phyloP scores from a whole-genome alignment of 2,797 vertebrate species.

The Micropoecilia bifurca region DNA sequence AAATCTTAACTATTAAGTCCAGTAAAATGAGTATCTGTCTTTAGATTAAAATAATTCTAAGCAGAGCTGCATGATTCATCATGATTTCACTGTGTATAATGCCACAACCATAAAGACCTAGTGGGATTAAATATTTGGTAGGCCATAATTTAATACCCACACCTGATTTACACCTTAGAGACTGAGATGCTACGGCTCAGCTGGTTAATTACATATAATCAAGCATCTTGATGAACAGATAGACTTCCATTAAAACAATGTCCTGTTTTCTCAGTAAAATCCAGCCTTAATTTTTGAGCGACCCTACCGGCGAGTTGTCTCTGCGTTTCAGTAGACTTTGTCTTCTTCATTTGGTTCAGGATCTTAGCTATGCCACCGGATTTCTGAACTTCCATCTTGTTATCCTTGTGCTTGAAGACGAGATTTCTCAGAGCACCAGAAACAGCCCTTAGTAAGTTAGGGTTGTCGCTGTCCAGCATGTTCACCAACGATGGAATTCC shows the following conservation, averaged over 20 bases:
- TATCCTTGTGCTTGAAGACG: slow-evolving; percentile 85
- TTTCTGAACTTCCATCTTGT: slow-evolving; percentile 87
- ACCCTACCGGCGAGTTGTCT: slow-evolving; percentile 90
- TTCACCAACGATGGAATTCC: slow-evolving; percentile 87
- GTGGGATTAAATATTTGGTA: background rate
- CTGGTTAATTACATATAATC: background rate
- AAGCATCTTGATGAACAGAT: too few species aligned
- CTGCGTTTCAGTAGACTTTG: slow-evolving; percentile 85
- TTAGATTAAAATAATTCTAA: background rate
- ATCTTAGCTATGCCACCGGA: slow-evolving; percentile 85
- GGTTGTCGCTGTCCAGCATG: slow-evolving; percentile 83
- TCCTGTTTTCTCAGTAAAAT: background rate
- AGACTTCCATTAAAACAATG: too few species aligned
- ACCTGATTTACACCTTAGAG: background rate
- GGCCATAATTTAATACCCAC: background rate
- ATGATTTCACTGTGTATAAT: background rate
- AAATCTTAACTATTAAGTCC: background rate
- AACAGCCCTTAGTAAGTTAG: slow-evolving; percentile 81
- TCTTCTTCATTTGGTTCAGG: slow-evolving; percentile 84
- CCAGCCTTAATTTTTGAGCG: background rate
- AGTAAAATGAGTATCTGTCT: background rate
- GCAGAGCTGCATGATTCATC: background rate
- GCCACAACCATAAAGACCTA: background rate
- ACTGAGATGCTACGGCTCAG: background rate
- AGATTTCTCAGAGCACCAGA: slow-evolving; percentile 91